Base-by-base conservation (phyloP, 1,140 invertebrate genomes). In the Habropoda laboriosa region DNA sequence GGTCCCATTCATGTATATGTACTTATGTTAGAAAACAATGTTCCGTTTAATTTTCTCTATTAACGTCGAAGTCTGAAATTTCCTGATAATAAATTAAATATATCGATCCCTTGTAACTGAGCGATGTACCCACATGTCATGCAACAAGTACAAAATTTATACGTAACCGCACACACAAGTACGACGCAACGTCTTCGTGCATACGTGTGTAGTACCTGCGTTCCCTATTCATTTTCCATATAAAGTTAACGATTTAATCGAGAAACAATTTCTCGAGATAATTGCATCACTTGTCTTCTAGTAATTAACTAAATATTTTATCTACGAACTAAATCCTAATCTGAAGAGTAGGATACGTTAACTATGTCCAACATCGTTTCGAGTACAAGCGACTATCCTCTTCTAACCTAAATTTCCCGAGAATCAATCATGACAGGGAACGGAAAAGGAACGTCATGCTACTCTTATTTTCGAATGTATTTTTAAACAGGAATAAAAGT, bases 101-200 rank as follows among this genome's bases (percentile, higher is more conserved):
- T 45, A 47, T 76, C 40, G 57, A 79, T 60, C 38, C 18, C 0
- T 32, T 40, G 42, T 60, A 49, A 42, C 5, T 49, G 32, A 42
- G 2, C 55, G 4, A 32, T 42, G 16, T 72, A 13, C 30, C 47
- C 45, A 21, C 30, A 30, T 30, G 49, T 78, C 32, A 18, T 55
- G 76, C 76, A 72, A 73, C 76, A 63, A 79, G 68, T 79, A 53
- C 16, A 79, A 61, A 79, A 55, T 79, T 63, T 27, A 72, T 61
- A 45, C n/a, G 38, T 40, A 71, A 51, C 32, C 18, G n/a, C 24
- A 24, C n/a, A 24, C n/a, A 32, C 35, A 6, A 27, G n/a, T n/a
- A n/a, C 16, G 27, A n/a, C 27, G 27, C 5, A 12, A 38, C 35
- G 0, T 0, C 27, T 55, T 4, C 27, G 3, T 21, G n/a, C n/a